Evolutionary conservation across 2,113 vertebrate genomes (phyloP), one percentile per base, ranked within the genome.

Genomic region (Muntiacus muntjak): DNA sequence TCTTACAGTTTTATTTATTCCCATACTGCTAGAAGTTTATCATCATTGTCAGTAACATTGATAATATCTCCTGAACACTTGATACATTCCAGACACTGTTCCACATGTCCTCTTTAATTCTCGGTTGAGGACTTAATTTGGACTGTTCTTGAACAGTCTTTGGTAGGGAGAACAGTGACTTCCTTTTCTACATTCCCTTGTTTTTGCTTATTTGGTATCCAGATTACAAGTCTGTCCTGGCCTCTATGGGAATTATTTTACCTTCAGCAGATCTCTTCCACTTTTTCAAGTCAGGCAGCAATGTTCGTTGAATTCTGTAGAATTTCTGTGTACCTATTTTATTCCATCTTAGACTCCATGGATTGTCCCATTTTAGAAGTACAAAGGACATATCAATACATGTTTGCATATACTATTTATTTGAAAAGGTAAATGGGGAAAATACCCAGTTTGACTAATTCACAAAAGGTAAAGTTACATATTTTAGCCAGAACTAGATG

Each of bases 381-480:
- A n/a, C 25, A 92, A 58, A 62, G 82, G 52, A n/a, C 8, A 86
- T 28, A 57, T 47, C n/a, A 55, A 64, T 87, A 21, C 2, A 28
- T 83, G 14, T 85, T 85, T 97, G 26, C 62, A n/a, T 88, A 33
- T 36, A 19, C 23, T 74, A 47, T 50, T 86, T 47, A 57, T 93
- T 45, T 97, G 82, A 91, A 79, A 94, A 91, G 40, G 1, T 92
- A 94, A 94, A 36, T 96, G 58, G 50, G 67, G 81, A 76, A 96
- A 94, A 85, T 81, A 88, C 2, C 7, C 26, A 36, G 5, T 74
- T 91, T 91, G 71, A 67, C 17, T 91, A 55, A 89, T 95, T 90
- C 33, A 58, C 15, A 93, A 85, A 94, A 93, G 12, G 54, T 86
- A 89, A 84, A 93, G 15, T 45, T 83, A 36, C 1, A 19, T 79